These are phyloP conservation scores for Pampus argenteus DNA, from an alignment of 2,797 vertebrate genomes.

Conservation along the genomic window DNA sequence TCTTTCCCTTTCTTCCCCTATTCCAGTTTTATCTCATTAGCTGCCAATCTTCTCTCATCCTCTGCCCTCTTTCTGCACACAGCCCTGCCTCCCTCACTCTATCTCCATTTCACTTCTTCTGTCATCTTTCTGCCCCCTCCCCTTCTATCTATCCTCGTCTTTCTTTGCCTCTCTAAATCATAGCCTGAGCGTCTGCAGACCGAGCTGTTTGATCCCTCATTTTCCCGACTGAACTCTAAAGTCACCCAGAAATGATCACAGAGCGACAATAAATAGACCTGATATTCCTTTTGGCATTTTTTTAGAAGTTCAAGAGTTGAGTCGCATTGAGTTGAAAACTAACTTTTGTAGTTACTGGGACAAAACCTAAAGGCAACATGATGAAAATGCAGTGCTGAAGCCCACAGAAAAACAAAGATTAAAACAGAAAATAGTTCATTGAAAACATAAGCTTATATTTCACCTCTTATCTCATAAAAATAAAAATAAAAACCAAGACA, in stretches of 20 bases:
- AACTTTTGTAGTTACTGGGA: conserved; percentile 30
- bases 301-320: conserved; percentile 47
- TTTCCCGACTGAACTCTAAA: conserved; percentile 54
- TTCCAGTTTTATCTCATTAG: conserved; percentile 65
- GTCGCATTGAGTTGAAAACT: conserved; percentile 28
- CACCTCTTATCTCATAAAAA: background rate
- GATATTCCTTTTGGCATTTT: conserved; percentile 44
- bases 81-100: conserved; percentile 46
- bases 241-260: conserved; percentile 64
- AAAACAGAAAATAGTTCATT: background rate
- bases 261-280: conserved; percentile 54
- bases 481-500: background rate
- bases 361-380: background rate
- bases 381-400: background rate
- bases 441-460: conserved; percentile 2
- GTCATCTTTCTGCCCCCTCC: conserved; percentile 34
- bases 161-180: conserved; percentile 44
- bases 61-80: conserved; percentile 45
- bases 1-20: conserved; percentile 2
- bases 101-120: conserved; percentile 11
- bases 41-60: conserved; percentile 57
- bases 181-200: conserved; percentile 45
- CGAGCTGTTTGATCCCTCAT: conserved; percentile 61
- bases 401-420: background rate
- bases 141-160: conserved; percentile 3